A percentile compares a stretch with the other conserved stretches of the same genome.
phyloP scores from a whole-genome alignment of 2,113 vertebrate genomes.

The Apteryx owenii region DNA sequence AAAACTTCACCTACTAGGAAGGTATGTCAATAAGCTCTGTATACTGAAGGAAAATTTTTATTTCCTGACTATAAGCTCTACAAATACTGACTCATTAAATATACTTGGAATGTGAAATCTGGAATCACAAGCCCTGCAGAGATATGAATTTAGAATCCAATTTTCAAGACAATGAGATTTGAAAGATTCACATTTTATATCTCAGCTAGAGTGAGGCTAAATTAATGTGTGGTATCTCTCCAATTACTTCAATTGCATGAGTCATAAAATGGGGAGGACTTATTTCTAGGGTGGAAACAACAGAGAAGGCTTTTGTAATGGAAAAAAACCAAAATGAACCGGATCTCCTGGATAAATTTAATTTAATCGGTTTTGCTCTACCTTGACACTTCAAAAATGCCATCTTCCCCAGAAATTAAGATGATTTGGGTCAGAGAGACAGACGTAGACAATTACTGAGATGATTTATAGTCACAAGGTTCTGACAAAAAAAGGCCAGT shows the following conservation, averaged over 20 bases:
- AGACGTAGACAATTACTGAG: background rate
- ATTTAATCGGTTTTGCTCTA: background rate
- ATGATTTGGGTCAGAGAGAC: background rate
- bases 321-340: background rate
- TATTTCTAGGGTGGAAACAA: background rate
- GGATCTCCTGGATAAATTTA: background rate
- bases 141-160: background rate
- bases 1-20: background rate
- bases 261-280: background rate
- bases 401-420: background rate
- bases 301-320: background rate
- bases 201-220: background rate
- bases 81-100: background rate
- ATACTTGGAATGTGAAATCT: background rate
- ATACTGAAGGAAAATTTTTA: background rate
- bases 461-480: background rate
- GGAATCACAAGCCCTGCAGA: background rate
- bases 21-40: background rate
- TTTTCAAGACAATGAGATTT: background rate
- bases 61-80: background rate
- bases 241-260: background rate
- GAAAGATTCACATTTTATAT: background rate
- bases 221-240: background rate
- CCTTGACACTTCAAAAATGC: background rate
- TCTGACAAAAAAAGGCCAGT: background rate